These are phyloP conservation scores for Seira musarum DNA, from an alignment of 2,888 invertebrate species.

Conservation along the genomic window DNA sequence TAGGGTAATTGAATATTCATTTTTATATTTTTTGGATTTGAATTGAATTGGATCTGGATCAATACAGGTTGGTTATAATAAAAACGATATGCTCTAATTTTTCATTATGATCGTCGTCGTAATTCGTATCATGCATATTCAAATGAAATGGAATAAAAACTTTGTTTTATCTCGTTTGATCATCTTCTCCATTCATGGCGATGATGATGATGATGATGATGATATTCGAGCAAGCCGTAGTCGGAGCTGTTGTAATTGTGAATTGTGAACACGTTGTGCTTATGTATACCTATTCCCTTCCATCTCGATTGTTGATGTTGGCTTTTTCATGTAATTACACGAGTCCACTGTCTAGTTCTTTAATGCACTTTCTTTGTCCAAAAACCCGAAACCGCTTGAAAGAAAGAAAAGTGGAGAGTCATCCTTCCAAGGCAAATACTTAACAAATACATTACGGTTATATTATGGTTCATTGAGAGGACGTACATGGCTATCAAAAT, in stretches of 20 bases:
- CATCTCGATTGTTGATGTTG: constrained; percentile 54
- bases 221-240: too few relatives aligned
- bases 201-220: constrained; percentile 22
- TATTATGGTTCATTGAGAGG: background rate
- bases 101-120: background rate
- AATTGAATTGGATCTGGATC: too few relatives aligned
- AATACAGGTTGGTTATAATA: constrained; percentile 21
- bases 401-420: constrained; percentile 32
- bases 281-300: constrained; percentile 45
- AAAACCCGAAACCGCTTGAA: constrained; percentile 38
- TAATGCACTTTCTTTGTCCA: constrained; percentile 48
- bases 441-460: too few relatives aligned
- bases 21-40: too few relatives aligned
- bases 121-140: constrained; percentile 37
- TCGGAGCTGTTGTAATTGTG: too few relatives aligned
- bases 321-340: constrained; percentile 55
- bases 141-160: constrained; percentile 4
- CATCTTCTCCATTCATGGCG: background rate
- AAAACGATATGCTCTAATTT: background rate
- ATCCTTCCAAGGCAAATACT: constrained; percentile 15
- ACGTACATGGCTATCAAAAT: background rate
- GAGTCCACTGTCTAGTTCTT: constrained; percentile 30
- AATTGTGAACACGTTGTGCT: constrained; percentile 41
- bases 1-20: constrained; percentile 62
- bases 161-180: constrained; percentile 29